A percentile compares a stretch with the other conserved stretches of the same genome.
phyloP scores from a whole-genome alignment of 2,888 invertebrate genomes.

The Tanypteryx hageni region DNA sequence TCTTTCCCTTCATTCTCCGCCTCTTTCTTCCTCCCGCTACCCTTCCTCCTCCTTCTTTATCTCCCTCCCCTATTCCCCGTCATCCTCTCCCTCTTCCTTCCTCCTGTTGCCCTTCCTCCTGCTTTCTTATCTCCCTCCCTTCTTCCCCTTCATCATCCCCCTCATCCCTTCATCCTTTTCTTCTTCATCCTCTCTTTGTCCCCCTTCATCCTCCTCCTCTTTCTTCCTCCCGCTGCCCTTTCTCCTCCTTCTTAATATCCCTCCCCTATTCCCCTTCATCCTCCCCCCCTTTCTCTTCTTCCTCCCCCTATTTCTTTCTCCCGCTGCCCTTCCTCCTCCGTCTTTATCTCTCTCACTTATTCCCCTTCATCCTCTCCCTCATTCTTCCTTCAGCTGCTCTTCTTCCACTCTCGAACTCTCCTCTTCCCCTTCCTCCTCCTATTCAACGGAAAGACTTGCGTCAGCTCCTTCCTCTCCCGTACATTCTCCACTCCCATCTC shows the following conservation, averaged over 20 bases:
- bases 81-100: background rate
- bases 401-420: background rate
- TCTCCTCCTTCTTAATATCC: background rate
- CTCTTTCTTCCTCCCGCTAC: no score
- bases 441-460: no score
- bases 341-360: background rate
- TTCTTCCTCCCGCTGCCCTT: background rate
- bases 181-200: no score
- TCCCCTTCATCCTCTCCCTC: background rate
- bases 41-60: background rate
- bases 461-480: background rate
- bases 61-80: background rate
- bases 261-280: background rate
- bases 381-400: background rate
- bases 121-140: no score
- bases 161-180: no score
- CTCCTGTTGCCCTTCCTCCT: no score
- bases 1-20: no score
- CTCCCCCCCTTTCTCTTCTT: background rate
- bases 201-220: background rate
- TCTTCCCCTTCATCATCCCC: background rate
- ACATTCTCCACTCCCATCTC: background rate
- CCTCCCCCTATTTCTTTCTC: background rate
- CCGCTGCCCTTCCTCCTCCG: background rate
- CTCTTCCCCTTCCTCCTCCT: background rate